These are phyloP conservation scores for Darevskia mixta DNA, from an alignment of 2,797 vertebrate genomes.

Conservation along the genomic window DNA sequence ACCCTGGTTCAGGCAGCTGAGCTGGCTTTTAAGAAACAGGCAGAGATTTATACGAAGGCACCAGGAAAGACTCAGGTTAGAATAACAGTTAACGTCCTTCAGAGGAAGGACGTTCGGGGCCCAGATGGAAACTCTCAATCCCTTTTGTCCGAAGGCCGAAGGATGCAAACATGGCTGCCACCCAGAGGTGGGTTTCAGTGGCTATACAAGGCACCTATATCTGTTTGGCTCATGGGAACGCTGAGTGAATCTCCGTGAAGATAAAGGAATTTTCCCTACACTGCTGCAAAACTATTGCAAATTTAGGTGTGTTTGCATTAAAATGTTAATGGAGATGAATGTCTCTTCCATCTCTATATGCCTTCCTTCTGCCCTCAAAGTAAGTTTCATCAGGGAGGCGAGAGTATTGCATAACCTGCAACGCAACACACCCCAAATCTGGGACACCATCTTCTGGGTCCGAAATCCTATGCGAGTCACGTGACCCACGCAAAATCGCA, in stretches of 20 bases:
- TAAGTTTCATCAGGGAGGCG: too few species aligned
- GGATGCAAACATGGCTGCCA: background rate
- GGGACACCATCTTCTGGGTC: too few species aligned
- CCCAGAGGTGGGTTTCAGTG: background rate
- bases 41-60: conserved; percentile 72
- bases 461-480: too few species aligned
- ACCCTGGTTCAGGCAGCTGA: conserved; percentile 70
- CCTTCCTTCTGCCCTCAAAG: too few species aligned
- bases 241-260: background rate
- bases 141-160: background rate
- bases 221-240: too few species aligned
- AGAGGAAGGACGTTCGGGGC: conserved; percentile 61
- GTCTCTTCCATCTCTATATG: too few species aligned
- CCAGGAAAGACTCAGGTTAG: conserved; percentile 70
- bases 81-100: conserved; percentile 67
- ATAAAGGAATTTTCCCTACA: background rate
- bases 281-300: too few species aligned
- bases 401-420: too few species aligned
- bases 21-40: conserved; percentile 73
- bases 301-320: too few species aligned
- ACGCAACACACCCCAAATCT: too few species aligned
- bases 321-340: too few species aligned
- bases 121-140: background rate
- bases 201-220: background rate
- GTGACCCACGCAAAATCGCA: too few species aligned